Base-by-base conservation (phyloP, 2,888 invertebrate genomes). In the Gymnoscelis rufifasciata region DNA sequence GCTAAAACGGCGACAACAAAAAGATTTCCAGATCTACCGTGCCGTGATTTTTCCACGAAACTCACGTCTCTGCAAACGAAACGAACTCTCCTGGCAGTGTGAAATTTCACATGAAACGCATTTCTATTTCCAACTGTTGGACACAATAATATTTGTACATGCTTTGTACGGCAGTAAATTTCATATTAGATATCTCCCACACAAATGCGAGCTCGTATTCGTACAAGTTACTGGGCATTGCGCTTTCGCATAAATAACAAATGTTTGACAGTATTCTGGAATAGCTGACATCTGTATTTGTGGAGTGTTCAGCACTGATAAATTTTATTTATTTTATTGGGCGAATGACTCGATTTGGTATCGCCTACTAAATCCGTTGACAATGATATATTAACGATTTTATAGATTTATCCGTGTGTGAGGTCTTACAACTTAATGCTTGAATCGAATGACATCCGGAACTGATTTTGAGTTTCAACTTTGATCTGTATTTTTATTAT, bases 251-350 rank as follows among this genome's bases (percentile, higher is more conserved):
- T 58, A 54, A 56, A 58, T 56, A 58, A 46, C 53, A 47, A 51
- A 54, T 54, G 46, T 58, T 58, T 52, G 56, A 58, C 56, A 56
- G 52, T 52, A 43, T 56, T 44, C 52, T 44, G 28, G 45, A 52
- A 52, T 56, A 52, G 56, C 56, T 47, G 54, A 58, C 57, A 54
- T 52, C 57, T 56, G 56, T 56, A 56, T 57, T 53, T 44, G 50
- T 45, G 38, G 53, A 44, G 40, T 51, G 47, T 58, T 60, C 51
- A 57, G 48, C 53, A 52, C 57, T 63, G 68, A 66, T 63, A 64
- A 59, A 51, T 38, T 58, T 64, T 68, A 69, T 74, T 68, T 74
- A 76, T 77, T 76, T 76, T 74, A 79, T 74, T 71, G 66, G 60
- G 49, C 53, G 63, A 66, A 70, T 72, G 72, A 72, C 68, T 67